Evolutionary conservation across 2,888 invertebrate genomes (phyloP), one percentile per base, ranked within the genome.

Genomic region (Eupithecia subumbrata): DNA sequence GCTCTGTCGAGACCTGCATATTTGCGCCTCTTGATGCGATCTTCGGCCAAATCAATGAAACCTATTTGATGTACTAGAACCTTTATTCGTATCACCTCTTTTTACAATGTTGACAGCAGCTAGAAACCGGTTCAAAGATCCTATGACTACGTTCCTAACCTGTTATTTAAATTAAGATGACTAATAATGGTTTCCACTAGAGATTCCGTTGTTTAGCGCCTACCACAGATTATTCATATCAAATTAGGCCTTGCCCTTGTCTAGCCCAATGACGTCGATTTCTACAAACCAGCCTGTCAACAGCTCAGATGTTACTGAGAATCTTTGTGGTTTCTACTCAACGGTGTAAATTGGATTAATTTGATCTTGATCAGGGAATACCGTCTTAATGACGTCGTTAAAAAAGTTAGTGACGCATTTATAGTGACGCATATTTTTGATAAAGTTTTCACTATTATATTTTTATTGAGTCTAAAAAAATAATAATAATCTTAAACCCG

Each of bases 291-390:
- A 60, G 12, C 5, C 25, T 14, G 60, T 25, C 5, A 60, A 60
- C 40, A 40, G 9, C 25, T 60, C 60, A 22, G 60, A 60, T 60
- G 25, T 60, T 60, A 56, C 60, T 60, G 4, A 25, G 25, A 25
- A 60, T 60, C 60, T 60, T 5, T 60, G 60, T 60, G 60, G 60
- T 60, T 60, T 60, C 60, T 60, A 2, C 60, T 25, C 60, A 60
- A 25, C 52, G 7, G 52, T 25, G 60, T 14, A 14, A 25, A 60
- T 56, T 60, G 60, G 60, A 60, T 60, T 60, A 60, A 60, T 14
- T 60, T 25, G 56, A 56, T 56, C 11, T 56, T 56, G 60, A 60
- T 25, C 25, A 25, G 60, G 60, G 60, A 56, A 56, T 22, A 22
- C 56, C 56, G 22, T 3, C 12, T 56, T 11, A 22, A 9, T 22